Conservation (phyloP, 2,113 vertebrate genomes). For the Herpetotheres cachinnans region DNA sequence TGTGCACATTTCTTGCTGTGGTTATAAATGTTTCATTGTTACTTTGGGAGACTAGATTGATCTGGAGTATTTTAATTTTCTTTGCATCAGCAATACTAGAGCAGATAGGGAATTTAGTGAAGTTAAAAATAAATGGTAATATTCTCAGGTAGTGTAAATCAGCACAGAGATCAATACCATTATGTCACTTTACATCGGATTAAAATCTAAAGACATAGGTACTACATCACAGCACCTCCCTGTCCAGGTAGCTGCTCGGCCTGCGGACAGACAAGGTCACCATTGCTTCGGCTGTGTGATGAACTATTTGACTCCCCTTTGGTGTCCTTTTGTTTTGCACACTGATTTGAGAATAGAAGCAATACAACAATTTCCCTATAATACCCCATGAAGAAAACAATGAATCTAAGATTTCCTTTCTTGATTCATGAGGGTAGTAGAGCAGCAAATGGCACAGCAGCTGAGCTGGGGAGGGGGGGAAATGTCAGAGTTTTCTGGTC, state of each 20-base stretch:
- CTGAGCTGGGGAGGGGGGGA: neutral
- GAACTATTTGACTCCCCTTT: neutral
- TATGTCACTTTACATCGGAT: neutral
- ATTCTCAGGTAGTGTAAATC: conserved; percentile 13
- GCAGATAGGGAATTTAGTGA: neutral
- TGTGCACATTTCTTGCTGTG: neutral
- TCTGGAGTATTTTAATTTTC: conserved; percentile 3
- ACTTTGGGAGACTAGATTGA: conserved; percentile 22
- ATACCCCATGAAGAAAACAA: neutral
- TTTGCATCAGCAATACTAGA: conserved; percentile 11
- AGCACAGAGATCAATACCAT: neutral
- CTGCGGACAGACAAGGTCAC: neutral
- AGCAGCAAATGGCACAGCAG: neutral
- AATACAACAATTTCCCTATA: neutral
- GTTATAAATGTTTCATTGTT: conserved; percentile 39
- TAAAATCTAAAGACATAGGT: neutral
- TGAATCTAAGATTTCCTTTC: neutral
- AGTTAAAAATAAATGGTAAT: conserved; percentile 20
- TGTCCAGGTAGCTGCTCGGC: neutral
- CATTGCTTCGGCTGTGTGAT: neutral
- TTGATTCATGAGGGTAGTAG: neutral
- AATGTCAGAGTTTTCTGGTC: neutral
- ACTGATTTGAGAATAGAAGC: neutral
- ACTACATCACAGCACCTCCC: neutral
- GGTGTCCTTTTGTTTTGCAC: neutral